Base-by-base conservation (phyloP, 2,888 invertebrate species). In the Byasa hedistus region DNA sequence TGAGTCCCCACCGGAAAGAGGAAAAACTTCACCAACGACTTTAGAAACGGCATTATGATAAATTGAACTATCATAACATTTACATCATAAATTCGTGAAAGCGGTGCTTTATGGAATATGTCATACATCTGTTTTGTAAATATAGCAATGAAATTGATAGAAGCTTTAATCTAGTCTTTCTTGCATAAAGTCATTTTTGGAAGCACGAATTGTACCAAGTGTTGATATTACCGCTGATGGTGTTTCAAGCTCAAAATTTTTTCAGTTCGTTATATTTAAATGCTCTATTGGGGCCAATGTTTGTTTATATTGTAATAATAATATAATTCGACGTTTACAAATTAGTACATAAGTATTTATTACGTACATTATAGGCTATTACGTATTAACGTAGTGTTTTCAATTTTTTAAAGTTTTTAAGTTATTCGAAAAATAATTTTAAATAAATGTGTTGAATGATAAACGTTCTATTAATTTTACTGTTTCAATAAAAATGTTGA, bases 31-130 rank as follows among this genome's bases (percentile, higher is more conserved):
- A 56, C 93, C 93, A 21, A 91, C 92, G 57, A 93, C 94, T 17
- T 85, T 94, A 75, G 94, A 94, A 89, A 94, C 94, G 69, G 93
- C 94, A 69, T 94, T 94, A 91, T 92, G 92, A 92, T 92, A 79
- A 75, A 74, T 72, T 73, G 67, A 69, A 71, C 69, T 54, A 70
- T 65, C 62, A 62, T 24, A 39, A 39, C 39, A 39, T 15, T 15
- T 39, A 15, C 39, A 39, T 15, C 15, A 3, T 39, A 70, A 63
- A 73, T 72, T 67, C 24, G 55, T 71, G 71, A 66, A 80, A 79
- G 82, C 77, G 87, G 88, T 88, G 88, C 86, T 89, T 81, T 75
- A 75, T 69, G 76, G 61, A 76, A 75, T 76, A 70, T 75, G 72
- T 76, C 76, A 69, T 72, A 65, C 70, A 69, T 70, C 68, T 69